phyloP scores from a whole-genome alignment of 2,113 vertebrate species.

The Nesospiza acunhae region DNA sequence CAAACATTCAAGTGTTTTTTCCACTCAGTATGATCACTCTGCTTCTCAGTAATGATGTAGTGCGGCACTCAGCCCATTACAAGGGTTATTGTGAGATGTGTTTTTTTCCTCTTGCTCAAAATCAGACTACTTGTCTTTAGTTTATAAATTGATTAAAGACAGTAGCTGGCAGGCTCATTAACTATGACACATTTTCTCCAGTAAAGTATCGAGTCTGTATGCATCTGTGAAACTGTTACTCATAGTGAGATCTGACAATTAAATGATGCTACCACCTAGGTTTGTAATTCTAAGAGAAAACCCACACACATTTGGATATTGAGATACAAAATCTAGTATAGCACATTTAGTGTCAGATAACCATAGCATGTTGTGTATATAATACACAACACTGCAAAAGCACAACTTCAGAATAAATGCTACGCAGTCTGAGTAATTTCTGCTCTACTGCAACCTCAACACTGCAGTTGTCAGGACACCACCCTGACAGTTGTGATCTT shows the following conservation, averaged over 20 bases:
- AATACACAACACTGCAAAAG: not conserved
- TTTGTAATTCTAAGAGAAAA: not conserved
- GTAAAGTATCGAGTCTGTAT: not conserved
- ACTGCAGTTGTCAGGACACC: not conserved
- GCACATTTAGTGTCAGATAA: not conserved
- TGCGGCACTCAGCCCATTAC: not conserved
- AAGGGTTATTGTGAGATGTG: not conserved
- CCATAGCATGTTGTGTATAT: not conserved
- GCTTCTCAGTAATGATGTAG: not conserved
- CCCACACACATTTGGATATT: not conserved
- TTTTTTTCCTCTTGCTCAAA: not conserved
- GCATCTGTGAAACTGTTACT: not conserved
- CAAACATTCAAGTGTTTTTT: not conserved
- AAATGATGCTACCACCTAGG: not conserved
- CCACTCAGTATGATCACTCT: not conserved
- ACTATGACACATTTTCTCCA: not conserved
- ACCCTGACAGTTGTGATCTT: not conserved
- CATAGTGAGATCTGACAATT: not conserved
- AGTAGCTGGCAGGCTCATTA: not conserved
- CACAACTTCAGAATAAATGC: not conserved
- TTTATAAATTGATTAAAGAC: not conserved
- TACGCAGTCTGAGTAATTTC: not conserved
- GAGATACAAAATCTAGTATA: not conserved
- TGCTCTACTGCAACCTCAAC: not conserved
- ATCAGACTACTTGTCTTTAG: not conserved